phyloP scores from a whole-genome alignment of 2,797 vertebrate genomes.

The Neosilurus mollespiculum region DNA sequence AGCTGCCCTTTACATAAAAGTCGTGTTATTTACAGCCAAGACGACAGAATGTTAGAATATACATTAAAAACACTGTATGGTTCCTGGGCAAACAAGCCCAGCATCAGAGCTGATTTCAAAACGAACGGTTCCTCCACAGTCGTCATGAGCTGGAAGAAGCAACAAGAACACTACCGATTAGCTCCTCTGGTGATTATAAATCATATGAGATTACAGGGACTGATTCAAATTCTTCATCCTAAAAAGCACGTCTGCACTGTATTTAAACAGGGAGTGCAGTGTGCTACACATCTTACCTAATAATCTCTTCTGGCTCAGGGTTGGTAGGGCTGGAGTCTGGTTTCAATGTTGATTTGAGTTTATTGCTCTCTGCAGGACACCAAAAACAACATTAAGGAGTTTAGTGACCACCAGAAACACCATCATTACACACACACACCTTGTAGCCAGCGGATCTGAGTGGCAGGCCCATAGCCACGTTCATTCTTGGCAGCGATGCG shows the following conservation, averaged over 20 bases:
- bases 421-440: slow-evolving; percentile 67
- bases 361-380: slow-evolving; percentile 63
- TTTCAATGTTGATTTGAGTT: slow-evolving; percentile 60
- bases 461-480: slow-evolving; percentile 94
- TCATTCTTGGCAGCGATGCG: slow-evolving; percentile 97
- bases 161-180: background rate
- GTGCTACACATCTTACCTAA: slow-evolving; percentile 60
- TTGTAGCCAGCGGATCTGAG: slow-evolving; percentile 98
- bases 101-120: background rate
- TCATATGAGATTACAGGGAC: background rate
- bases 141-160: slow-evolving; percentile 6
- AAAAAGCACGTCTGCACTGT: background rate
- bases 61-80: background rate
- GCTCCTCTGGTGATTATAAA: background rate
- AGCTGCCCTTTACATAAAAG: background rate
- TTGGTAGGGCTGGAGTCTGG: slow-evolving; percentile 49
- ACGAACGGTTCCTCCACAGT: background rate
- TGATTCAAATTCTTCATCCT: background rate
- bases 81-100: background rate
- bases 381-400: background rate
- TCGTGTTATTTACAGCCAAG: background rate
- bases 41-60: background rate
- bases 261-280: background rate
- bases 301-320: slow-evolving; percentile 62
- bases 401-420: no score